These are phyloP conservation scores for Maniola jurtina DNA, from an alignment of 1,140 invertebrate species.

Conservation along the genomic window DNA sequence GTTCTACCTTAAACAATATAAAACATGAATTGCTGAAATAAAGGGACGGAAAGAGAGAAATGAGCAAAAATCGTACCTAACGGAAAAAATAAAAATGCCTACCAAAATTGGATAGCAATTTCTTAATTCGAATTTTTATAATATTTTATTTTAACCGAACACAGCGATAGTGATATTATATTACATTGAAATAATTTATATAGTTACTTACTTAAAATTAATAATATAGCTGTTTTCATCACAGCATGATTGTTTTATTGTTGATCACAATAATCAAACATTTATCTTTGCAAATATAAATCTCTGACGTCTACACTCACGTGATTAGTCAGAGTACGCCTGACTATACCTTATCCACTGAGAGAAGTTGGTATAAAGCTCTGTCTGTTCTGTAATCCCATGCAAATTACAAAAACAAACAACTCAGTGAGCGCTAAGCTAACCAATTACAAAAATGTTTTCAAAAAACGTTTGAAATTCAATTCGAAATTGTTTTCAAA, in stretches of 20 bases:
- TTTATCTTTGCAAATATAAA: neutral
- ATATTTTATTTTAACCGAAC: conserved; percentile 42
- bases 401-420: no score
- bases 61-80: conserved; percentile 56
- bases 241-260: conserved; percentile 35
- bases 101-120: conserved; percentile 25
- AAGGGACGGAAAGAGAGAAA: conserved; percentile 64
- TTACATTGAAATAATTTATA: conserved; percentile 36
- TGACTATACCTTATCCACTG: no score
- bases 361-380: no score
- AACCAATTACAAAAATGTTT: no score
- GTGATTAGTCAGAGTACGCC: no score
- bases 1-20: neutral
- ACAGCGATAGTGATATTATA: conserved; percentile 55
- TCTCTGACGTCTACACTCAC: no score
- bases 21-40: conserved; percentile 25
- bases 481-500: no score
- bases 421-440: no score
- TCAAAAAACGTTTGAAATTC: no score
- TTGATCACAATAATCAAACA: neutral
- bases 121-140: conserved; percentile 22
- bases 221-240: conserved; percentile 31
- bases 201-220: conserved; percentile 11
- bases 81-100: conserved; percentile 29
- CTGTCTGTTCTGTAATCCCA: no score